These are phyloP conservation scores for Mongoloraphidia duomilia DNA, from an alignment of 2,888 invertebrate genomes.

Conservation along the genomic window DNA sequence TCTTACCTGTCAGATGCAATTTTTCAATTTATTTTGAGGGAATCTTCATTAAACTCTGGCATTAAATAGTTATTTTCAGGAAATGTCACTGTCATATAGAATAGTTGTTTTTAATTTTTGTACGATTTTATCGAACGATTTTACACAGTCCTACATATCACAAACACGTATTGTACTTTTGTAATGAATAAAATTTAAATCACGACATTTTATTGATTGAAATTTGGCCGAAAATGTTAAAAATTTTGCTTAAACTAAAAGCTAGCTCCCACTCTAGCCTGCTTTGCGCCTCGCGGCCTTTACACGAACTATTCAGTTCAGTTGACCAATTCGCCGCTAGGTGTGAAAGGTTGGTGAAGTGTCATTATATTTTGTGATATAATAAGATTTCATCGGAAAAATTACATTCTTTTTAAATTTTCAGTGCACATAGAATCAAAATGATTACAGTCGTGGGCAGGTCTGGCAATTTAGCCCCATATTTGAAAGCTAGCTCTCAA, in stretches of 20 bases:
- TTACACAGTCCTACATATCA: not conserved
- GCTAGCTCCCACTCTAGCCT: not conserved
- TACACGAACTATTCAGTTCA: not conserved
- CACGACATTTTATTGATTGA: conserved; percentile 1
- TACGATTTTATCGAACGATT: too few relatives aligned
- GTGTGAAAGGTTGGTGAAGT: not conserved
- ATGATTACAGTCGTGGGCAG: conserved; percentile 22
- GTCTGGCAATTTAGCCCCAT: conserved; percentile 48
- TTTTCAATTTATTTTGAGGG: too few relatives aligned
- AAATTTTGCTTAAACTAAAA: not conserved
- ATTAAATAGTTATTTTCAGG: too few relatives aligned
- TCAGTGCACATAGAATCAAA: not conserved
- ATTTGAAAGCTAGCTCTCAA: conserved; percentile 50
- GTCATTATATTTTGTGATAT: not conserved
- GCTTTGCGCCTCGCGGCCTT: conserved; percentile 1
- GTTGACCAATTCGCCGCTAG: not conserved
- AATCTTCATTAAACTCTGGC: too few relatives aligned
- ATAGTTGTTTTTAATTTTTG: too few relatives aligned
- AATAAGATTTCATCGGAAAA: too few relatives aligned
- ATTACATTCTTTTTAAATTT: too few relatives aligned
- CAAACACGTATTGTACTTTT: not conserved
- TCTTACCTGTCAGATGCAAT: too few relatives aligned
- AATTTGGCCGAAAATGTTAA: not conserved
- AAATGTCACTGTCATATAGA: too few relatives aligned
- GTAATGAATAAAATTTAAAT: not conserved